Percentiles rank a stretch among this genome's conserved stretches.
Conservation (phyloP, 2,888 invertebrate species). For the Drosophila infuscata region DNA sequence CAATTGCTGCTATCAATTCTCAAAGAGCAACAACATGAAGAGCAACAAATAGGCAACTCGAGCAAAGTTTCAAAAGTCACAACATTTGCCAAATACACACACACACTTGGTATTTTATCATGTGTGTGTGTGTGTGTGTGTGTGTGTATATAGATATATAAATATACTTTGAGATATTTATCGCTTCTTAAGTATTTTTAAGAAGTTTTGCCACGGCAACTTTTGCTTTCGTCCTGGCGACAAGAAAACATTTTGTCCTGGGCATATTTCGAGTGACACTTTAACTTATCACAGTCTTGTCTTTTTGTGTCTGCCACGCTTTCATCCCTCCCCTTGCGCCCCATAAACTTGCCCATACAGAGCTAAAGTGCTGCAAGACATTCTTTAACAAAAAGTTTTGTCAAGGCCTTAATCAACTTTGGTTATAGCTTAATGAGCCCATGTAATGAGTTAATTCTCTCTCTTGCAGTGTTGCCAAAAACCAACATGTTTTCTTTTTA, state of each 20-base stretch:
- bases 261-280: slow-evolving; percentile 63
- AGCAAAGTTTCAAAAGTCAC: slow-evolving; percentile 72
- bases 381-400: slow-evolving; percentile 55
- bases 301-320: slow-evolving; percentile 14
- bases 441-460: slow-evolving; percentile 71
- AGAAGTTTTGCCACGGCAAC: slow-evolving; percentile 72
- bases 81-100: slow-evolving; percentile 36
- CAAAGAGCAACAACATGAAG: slow-evolving; percentile 33
- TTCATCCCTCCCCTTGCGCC: no score
- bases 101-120: slow-evolving; percentile 23
- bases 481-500: slow-evolving; percentile 7
- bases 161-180: slow-evolving; percentile 68
- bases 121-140: slow-evolving; percentile 34
- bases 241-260: slow-evolving; percentile 65
- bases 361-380: slow-evolving; percentile 16
- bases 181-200: slow-evolving; percentile 79
- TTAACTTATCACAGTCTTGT: slow-evolving; percentile 54
- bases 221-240: slow-evolving; percentile 53
- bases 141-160: slow-evolving; percentile 26
- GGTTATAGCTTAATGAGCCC: slow-evolving; percentile 69
- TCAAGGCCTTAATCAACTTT: slow-evolving; percentile 77
- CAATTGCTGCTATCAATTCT: slow-evolving; percentile 37
- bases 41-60: slow-evolving; percentile 71
- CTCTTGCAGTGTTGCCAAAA: slow-evolving; percentile 34
- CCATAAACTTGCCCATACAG: not conserved